phyloP scores from a whole-genome alignment of 2,113 vertebrate species.

The Oxygymnocypris stewartii region DNA sequence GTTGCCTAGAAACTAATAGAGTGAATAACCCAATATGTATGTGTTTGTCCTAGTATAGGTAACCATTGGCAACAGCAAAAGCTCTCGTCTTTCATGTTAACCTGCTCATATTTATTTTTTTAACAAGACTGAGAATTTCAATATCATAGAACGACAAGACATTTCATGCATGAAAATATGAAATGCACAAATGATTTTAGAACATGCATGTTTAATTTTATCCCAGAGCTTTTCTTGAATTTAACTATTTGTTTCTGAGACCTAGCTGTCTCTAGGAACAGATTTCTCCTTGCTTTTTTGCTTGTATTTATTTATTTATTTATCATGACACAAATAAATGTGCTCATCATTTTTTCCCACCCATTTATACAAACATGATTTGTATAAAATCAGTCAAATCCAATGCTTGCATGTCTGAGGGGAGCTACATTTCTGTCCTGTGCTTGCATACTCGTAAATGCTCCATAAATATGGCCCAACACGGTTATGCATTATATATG shows the following conservation, averaged over 20 bases:
- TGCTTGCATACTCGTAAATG: constrained; percentile 44
- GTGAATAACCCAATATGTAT: constrained; percentile 54
- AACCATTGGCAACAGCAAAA: constrained; percentile 62
- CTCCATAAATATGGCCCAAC: constrained; percentile 40
- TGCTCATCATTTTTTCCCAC: neutral
- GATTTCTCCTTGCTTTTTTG: neutral
- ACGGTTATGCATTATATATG: constrained; percentile 49
- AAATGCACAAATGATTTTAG: neutral
- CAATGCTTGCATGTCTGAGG: constrained; percentile 9
- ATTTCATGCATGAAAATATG: constrained; percentile 37
- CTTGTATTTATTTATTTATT: neutral
- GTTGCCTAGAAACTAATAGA: constrained; percentile 62
- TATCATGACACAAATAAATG: neutral
- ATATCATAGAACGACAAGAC: constrained; percentile 27
- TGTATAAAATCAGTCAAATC: neutral
- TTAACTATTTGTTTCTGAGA: neutral
- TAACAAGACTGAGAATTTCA: constrained; percentile 33
- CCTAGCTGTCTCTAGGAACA: neutral
- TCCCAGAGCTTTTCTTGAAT: neutral
- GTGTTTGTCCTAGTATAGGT: constrained; percentile 59
- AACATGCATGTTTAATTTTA: neutral
- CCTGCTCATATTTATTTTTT: constrained; percentile 35
- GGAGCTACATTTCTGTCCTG: constrained; percentile 15
- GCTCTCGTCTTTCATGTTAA: constrained; percentile 46
- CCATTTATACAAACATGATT: neutral